phyloP scores from a whole-genome alignment of 2,797 vertebrate genomes.

The Vultur gryphus region DNA sequence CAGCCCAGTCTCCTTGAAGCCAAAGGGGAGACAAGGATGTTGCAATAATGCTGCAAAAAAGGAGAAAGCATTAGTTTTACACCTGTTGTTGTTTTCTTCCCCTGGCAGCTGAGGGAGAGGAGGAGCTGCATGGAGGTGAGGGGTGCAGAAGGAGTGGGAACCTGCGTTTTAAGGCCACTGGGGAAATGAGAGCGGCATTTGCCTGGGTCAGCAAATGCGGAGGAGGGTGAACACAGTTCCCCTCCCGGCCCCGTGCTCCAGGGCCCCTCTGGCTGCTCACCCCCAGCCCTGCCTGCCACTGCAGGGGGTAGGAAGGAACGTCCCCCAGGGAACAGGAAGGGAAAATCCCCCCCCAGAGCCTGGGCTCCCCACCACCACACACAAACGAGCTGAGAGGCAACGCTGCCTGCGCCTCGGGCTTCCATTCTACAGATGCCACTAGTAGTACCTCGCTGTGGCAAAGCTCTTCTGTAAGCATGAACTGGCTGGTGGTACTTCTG shows the following conservation, averaged over 20 bases:
- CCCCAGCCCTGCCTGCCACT: background rate
- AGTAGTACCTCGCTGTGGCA: background rate
- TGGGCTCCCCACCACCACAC: background rate
- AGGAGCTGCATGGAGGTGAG: background rate
- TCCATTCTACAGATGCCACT: background rate
- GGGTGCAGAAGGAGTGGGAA: background rate
- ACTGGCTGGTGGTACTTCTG: background rate
- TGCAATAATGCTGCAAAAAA: background rate
- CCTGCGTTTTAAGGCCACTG: accelerated
- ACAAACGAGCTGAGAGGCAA: background rate
- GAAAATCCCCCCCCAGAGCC: background rate
- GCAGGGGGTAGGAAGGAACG: background rate
- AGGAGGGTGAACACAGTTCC: background rate
- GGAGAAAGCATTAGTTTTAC: background rate
- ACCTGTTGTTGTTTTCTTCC: background rate
- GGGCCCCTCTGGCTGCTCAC: background rate
- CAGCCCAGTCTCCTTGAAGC: background rate
- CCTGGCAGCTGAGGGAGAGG: background rate
- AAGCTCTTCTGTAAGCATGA: background rate
- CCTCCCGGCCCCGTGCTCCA: accelerated
- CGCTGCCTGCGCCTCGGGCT: background rate
- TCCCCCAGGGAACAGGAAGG: accelerated
- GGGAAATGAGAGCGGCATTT: background rate
- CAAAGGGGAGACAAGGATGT: background rate
- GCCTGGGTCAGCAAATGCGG: background rate